Evolutionary conservation across 2,113 vertebrate species (phyloP), one percentile per base, ranked within the genome.

Genomic region (Vicugna pacos): DNA sequence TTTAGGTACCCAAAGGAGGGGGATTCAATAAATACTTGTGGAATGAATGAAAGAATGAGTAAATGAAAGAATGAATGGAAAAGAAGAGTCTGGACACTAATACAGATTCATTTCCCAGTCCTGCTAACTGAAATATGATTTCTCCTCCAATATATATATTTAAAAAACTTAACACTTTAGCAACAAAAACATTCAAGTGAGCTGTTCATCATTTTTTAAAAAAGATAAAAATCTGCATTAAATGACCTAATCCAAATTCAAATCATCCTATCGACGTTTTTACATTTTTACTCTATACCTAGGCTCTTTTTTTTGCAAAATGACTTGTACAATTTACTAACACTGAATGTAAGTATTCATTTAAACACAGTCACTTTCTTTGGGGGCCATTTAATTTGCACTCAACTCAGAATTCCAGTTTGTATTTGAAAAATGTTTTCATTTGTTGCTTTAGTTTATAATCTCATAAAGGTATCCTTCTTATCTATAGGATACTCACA

Each of bases 381-480:
- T 91, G 11, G 28, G 15, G 42, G 14, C 8, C 26, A 80, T 60
- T 89, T 88, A 79, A 86, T 92, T 86, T 81, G 15, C 7, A 88
- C 20, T 20, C 3, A 87, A 75, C 76, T 50, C 6, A 46, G 52
- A 69, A 17, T 67, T 20, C 22, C 8, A 22, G 24, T 73, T 96
- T 80, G 5, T 69, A 32, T 90, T 84, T 67, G 46, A 92, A 93
- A 96, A 58, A 5, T 19, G 8, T 20, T 95, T 79, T 87, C 8
- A 76, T 11, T 93, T 85, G 84, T 69, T 54, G n/a, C 52, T 81
- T 64, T 82, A 46, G 86, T 92, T 92, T 42, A 75, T 38, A 81
- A 79, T 92, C 8, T 24, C 1, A 16, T 67, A 28, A 58, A 86
- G 17, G 5, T 50, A 26, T 82, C 56, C 20, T 95, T 26, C 15